phyloP scores from a whole-genome alignment of 2,113 vertebrate species.

The Taxidea taxus region DNA sequence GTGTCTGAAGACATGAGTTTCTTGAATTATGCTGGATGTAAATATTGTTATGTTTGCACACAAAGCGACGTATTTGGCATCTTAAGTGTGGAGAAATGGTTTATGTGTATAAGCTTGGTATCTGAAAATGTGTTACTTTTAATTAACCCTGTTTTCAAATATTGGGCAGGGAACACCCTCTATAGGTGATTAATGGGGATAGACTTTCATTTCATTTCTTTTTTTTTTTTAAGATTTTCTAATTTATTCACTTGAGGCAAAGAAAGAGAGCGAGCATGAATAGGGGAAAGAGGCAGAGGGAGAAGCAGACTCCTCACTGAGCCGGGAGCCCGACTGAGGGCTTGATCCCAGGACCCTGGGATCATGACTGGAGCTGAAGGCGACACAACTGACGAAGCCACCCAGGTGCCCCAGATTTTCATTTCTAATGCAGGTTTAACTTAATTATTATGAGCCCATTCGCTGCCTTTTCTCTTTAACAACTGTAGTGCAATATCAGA shows the following conservation, averaged over 20 bases:
- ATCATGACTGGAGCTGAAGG: too few relatives aligned
- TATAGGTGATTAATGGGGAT: accelerated
- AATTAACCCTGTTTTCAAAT: not conserved
- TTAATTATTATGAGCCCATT: not conserved
- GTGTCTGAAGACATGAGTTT: not conserved
- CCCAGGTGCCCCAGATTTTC: not conserved
- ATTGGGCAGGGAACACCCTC: not conserved
- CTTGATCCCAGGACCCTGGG: too few relatives aligned
- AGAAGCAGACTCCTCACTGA: too few relatives aligned
- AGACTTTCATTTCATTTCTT: not conserved
- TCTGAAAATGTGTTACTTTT: not conserved
- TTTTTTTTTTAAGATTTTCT: too few relatives aligned
- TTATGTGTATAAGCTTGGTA: not conserved
- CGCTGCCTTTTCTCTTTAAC: not conserved
- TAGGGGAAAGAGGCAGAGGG: too few relatives aligned
- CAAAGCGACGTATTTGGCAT: not conserved
- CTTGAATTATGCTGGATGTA: not conserved
- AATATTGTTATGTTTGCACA: not conserved
- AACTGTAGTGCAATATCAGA: not conserved
- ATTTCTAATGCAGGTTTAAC: not conserved
- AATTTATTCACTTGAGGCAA: too few relatives aligned
- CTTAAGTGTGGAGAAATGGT: not conserved
- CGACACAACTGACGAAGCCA: not conserved
- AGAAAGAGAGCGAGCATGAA: too few relatives aligned
- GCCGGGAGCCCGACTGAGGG: too few relatives aligned